These are phyloP conservation scores for Paracyclopina nana DNA, from an alignment of 1,140 invertebrate genomes.

Conservation along the genomic window DNA sequence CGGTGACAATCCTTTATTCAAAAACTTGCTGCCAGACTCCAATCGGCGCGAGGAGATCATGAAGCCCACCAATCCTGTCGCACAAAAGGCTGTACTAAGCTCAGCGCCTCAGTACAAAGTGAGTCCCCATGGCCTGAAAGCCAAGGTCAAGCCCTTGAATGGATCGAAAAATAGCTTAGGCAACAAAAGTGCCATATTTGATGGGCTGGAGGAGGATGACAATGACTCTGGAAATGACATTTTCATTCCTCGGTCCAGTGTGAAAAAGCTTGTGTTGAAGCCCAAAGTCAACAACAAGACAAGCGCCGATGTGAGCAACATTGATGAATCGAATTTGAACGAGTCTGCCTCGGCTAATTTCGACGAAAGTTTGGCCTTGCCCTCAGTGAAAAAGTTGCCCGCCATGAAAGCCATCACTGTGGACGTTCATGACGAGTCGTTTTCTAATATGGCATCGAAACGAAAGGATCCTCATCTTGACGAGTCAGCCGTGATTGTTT, in stretches of 20 bases:
- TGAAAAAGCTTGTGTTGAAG: conserved; percentile 33
- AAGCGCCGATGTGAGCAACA: background rate
- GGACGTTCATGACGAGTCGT: conserved; percentile 2
- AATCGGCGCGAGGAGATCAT: conserved; percentile 43
- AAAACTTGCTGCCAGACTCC: conserved; percentile 27
- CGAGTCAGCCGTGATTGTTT: no score
- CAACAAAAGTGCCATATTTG: conserved; percentile 25
- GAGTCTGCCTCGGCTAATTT: background rate
- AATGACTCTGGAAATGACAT: conserved; percentile 23
- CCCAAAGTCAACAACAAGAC: conserved; percentile 19
- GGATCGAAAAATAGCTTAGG: no score
- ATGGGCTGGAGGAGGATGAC: conserved; percentile 33
- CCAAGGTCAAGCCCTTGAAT: conserved; percentile 33
- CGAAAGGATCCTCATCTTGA: no score
- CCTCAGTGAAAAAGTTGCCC: background rate
- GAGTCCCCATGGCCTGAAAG: conserved; percentile 34
- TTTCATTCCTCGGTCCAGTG: conserved; percentile 32
- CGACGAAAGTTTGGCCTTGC: background rate
- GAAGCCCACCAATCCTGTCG: conserved; percentile 46
- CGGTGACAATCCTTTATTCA: conserved; percentile 16
- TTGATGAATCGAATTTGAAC: background rate
- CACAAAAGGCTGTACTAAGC: conserved; percentile 35
- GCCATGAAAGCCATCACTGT: conserved; percentile 5
- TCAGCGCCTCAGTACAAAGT: conserved; percentile 37
- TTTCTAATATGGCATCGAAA: background rate